Evolutionary conservation across 2,113 vertebrate genomes (phyloP).

Genomic region (Pollachius pollachius): DNA sequence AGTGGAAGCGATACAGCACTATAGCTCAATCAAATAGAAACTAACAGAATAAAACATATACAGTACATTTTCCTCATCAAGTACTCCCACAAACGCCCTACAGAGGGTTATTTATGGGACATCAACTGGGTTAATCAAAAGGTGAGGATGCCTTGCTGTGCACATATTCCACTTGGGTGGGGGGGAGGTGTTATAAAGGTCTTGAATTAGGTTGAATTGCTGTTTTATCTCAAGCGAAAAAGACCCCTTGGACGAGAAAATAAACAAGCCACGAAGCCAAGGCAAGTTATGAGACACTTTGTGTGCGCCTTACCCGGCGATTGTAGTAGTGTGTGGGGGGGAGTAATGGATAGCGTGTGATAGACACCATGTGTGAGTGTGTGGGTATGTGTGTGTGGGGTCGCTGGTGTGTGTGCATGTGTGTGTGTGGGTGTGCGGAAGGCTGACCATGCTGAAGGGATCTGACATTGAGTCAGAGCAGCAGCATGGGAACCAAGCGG

Average conservation of each 20-base stretch:
- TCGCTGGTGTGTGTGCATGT: constrained; percentile 42
- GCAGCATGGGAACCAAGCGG: constrained; percentile 17
- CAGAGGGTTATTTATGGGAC: too few relatives aligned
- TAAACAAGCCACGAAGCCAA: constrained; percentile 12
- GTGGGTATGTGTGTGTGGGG: constrained; percentile 38
- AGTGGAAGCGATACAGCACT: too few relatives aligned
- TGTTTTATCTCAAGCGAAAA: constrained; percentile 11
- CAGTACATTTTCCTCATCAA: too few relatives aligned
- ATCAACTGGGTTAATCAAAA: too few relatives aligned
- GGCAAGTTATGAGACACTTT: not conserved
- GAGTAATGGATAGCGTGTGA: constrained; percentile 34
- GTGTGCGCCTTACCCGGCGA: not conserved
- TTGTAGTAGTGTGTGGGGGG: constrained; percentile 11
- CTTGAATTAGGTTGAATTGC: not conserved
- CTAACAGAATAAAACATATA: too few relatives aligned
- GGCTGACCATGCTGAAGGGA: constrained; percentile 9
- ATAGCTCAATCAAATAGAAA: too few relatives aligned
- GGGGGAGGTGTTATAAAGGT: not conserved
- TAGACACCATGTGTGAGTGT: constrained; percentile 37
- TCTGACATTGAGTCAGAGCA: constrained; percentile 27
- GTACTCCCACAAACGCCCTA: too few relatives aligned
- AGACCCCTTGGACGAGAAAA: constrained; percentile 3
- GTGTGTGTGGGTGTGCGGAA: not conserved
- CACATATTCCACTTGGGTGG: constrained; percentile 6
- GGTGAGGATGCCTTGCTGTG: not conserved